Evolutionary conservation across 2,797 vertebrate species (phyloP).

Genomic region (Ctenopoma kingsleyae): DNA sequence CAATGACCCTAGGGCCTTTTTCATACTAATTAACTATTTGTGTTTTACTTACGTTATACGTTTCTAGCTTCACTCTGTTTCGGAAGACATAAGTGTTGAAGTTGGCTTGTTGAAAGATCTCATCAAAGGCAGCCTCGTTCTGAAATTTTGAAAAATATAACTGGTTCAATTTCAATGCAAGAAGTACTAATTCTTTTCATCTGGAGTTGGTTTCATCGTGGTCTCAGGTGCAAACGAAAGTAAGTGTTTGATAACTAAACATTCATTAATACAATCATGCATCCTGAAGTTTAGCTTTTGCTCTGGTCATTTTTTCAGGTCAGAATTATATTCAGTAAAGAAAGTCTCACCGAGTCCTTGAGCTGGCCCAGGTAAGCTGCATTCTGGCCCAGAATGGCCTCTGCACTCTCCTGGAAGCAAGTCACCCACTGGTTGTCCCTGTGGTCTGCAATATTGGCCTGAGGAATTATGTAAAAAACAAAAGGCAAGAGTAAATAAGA

Average conservation of each 20-base stretch:
- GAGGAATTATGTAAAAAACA: slow-evolving; percentile 18
- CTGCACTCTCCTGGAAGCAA: slow-evolving; percentile 96
- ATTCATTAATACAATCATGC: slow-evolving; percentile 8
- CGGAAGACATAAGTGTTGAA: slow-evolving; percentile 92
- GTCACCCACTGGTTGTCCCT: slow-evolving; percentile 97
- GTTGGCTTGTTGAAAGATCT: slow-evolving; percentile 94
- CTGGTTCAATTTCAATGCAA: slow-evolving; percentile 21
- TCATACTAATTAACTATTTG: slow-evolving; percentile 1
- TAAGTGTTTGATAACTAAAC: neutral
- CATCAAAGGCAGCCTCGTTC: slow-evolving; percentile 95
- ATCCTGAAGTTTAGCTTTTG: slow-evolving; percentile 27
- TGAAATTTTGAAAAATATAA: slow-evolving; percentile 69
- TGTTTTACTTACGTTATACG: slow-evolving; percentile 92
- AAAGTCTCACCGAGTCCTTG: slow-evolving; percentile 90
- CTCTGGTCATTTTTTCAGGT: slow-evolving; percentile 43
- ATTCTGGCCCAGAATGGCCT: slow-evolving; percentile 93
- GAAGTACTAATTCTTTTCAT: slow-evolving; percentile 13
- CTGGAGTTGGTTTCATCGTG: slow-evolving; percentile 1
- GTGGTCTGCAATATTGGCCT: slow-evolving; percentile 95
- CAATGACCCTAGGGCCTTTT: neutral
- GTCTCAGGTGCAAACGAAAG: slow-evolving; percentile 21
- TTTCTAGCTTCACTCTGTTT: slow-evolving; percentile 94
- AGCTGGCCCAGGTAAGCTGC: slow-evolving; percentile 93
- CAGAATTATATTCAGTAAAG: slow-evolving; percentile 46
- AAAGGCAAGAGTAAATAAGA: neutral